phyloP scores from a whole-genome alignment of 2,888 invertebrate genomes.

The Oscheius onirici region DNA sequence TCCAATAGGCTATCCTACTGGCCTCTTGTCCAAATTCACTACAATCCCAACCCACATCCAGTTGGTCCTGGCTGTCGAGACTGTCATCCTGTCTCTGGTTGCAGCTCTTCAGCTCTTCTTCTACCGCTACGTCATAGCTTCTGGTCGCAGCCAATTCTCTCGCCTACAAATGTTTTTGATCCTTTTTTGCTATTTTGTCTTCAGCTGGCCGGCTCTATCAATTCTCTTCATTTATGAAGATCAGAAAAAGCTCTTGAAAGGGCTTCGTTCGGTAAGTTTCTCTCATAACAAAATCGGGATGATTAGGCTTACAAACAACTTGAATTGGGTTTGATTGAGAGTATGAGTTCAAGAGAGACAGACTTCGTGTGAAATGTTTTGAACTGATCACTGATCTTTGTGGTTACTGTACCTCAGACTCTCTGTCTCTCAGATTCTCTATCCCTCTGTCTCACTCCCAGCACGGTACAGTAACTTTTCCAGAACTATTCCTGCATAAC shows the following conservation, averaged over 20 bases:
- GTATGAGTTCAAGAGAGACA: no score
- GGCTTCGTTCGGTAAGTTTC: background rate
- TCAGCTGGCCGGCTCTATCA: background rate
- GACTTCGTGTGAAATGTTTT: no score
- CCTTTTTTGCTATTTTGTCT: background rate
- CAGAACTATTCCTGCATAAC: conserved; percentile 20
- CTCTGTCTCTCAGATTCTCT: no score
- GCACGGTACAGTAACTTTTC: no score
- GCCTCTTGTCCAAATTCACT: conserved; percentile 1
- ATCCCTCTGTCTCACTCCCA: no score
- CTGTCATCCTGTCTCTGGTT: background rate
- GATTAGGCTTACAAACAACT: background rate
- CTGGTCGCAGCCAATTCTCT: conserved; percentile 6
- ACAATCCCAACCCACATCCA: conserved; percentile 1
- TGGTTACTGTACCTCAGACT: no score
- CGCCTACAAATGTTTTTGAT: background rate
- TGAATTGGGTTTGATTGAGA: background rate
- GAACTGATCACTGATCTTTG: no score
- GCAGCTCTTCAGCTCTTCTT: conserved; percentile 12
- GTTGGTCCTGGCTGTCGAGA: conserved; percentile 7
- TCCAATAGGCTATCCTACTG: conserved; percentile 15
- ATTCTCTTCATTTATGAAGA: conserved; percentile 16
- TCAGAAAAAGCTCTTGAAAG: background rate
- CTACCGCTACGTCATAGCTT: conserved; percentile 5
- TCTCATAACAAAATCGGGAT: background rate